A percentile compares a stretch with the other conserved stretches of the same genome.
Conservation (phyloP, 2,888 invertebrate species). For the Catocala sponsa region DNA sequence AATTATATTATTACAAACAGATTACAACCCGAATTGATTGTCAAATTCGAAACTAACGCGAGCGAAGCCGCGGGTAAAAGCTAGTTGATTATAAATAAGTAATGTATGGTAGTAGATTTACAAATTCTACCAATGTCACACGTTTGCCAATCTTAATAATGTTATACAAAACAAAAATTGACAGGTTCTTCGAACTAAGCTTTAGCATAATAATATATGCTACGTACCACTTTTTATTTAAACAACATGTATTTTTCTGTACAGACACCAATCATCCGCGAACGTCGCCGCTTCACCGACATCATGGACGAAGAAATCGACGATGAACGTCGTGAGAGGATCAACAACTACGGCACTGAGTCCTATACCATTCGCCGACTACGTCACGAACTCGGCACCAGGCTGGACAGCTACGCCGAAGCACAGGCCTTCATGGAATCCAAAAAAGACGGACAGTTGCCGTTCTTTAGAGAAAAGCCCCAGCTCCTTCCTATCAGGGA, state of each 20-base stretch:
- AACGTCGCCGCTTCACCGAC: constrained; percentile 96
- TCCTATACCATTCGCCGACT: constrained; percentile 92
- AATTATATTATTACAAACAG: too few species aligned
- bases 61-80: too few species aligned
- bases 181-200: too few species aligned
- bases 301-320: constrained; percentile 98
- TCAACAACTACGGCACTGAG: constrained; percentile 93
- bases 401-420: constrained; percentile 95
- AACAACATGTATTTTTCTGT: constrained; percentile 17
- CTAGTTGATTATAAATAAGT: too few species aligned
- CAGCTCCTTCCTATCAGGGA: constrained; percentile 92
- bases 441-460: constrained; percentile 92
- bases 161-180: too few species aligned
- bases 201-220: too few species aligned
- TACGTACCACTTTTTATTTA: too few species aligned
- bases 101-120: too few species aligned
- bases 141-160: too few species aligned
- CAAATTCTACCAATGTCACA: too few species aligned
- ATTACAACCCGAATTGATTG: too few species aligned
- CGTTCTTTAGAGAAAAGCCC: constrained; percentile 98
- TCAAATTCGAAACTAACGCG: too few species aligned
- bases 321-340: constrained; percentile 94
- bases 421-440: constrained; percentile 95
- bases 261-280: constrained; percentile 95
- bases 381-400: constrained; percentile 91